A percentile compares a stretch with the other conserved stretches of the same genome.
These are phyloP conservation scores for Heloderma charlesbogerti DNA, from an alignment of 2,113 vertebrate genomes.

Conservation along the genomic window DNA sequence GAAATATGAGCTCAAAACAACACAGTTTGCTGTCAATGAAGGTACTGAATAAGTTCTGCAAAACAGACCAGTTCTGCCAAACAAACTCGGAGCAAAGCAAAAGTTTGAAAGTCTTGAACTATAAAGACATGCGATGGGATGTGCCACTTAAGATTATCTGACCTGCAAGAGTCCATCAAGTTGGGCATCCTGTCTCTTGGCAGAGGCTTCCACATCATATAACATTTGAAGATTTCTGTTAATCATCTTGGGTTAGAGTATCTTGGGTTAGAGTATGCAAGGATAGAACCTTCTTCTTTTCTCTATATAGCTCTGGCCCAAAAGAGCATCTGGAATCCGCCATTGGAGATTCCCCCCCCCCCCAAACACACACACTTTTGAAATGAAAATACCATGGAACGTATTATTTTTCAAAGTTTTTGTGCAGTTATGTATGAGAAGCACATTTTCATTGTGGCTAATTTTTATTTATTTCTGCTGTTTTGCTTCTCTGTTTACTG, in stretches of 20 bases:
- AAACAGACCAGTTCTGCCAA: too few relatives aligned
- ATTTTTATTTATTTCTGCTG: neutral
- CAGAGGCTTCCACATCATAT: neutral
- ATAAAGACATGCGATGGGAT: neutral
- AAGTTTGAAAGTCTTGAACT: neutral
- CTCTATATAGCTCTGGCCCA: neutral
- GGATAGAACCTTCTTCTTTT: neutral
- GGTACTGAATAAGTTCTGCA: neutral
- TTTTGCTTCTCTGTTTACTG: neutral
- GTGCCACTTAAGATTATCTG: neutral
- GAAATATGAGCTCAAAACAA: neutral
- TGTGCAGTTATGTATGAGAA: neutral
- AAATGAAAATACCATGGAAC: conserved; percentile 32
- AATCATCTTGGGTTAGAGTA: neutral
- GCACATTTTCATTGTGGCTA: neutral
- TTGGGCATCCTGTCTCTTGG: neutral
- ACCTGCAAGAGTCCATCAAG: too few relatives aligned
- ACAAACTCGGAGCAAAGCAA: neutral
- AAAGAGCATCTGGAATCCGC: neutral
- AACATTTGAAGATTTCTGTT: neutral
- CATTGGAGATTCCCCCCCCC: neutral
- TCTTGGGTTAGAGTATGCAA: too few relatives aligned
- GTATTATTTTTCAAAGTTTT: neutral
- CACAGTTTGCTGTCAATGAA: neutral
- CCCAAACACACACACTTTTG: neutral